A percentile compares a stretch with the other conserved stretches of the same genome.
phyloP scores from a whole-genome alignment of 2,797 vertebrate genomes.

The Nasua narica region DNA sequence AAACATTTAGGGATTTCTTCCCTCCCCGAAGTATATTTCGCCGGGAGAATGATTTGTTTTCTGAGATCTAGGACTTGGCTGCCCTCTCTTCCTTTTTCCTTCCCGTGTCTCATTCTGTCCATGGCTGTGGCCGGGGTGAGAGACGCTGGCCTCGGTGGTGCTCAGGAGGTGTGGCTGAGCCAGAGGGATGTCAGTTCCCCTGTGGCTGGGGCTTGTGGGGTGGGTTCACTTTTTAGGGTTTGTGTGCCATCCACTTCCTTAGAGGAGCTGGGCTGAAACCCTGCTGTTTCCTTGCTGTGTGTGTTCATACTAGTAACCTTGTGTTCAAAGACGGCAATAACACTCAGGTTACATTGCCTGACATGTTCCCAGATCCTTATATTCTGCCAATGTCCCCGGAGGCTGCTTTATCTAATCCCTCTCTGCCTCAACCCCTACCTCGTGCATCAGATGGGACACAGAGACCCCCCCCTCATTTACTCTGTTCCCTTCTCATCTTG shows the following conservation, averaged over 20 bases:
- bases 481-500: background rate
- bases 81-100: constrained; percentile 74
- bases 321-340: background rate
- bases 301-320: background rate
- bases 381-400: background rate
- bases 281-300: background rate
- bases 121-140: constrained; percentile 43
- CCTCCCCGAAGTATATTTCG: constrained; percentile 65
- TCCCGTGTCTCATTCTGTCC: constrained; percentile 64
- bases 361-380: background rate
- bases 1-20: constrained; percentile 83
- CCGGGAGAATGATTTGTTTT: constrained; percentile 79
- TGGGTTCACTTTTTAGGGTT: background rate
- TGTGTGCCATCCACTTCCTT: rapidly evolving
- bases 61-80: constrained; percentile 75
- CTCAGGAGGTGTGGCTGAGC: background rate
- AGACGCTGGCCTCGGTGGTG: constrained; percentile 50
- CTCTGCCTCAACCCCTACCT: background rate
- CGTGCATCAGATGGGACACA: background rate
- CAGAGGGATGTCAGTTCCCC: constrained; percentile 52
- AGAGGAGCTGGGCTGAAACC: background rate
- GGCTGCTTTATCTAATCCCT: background rate
- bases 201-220: rapidly evolving
- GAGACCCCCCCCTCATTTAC: no score
- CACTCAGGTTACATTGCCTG: background rate